Evolutionary conservation across 2,888 invertebrate genomes (phyloP).

Genomic region (Tribolium freemani): DNA sequence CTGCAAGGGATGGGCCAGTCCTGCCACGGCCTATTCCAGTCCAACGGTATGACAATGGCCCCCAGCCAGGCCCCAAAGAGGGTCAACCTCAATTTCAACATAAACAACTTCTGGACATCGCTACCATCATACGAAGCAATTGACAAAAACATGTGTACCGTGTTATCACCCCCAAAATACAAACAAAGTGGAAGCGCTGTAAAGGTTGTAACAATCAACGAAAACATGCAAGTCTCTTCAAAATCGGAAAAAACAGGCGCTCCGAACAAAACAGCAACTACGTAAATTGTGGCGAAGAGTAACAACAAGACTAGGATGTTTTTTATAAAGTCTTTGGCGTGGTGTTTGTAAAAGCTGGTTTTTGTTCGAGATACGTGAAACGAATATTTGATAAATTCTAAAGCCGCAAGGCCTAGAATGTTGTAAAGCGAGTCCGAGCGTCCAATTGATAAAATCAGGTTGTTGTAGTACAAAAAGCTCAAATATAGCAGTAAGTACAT

Average conservation of each 20-base stretch:
- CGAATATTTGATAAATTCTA: constrained; percentile 13
- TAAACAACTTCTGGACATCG: constrained; percentile 72
- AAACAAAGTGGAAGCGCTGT: constrained; percentile 76
- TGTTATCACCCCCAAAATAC: constrained; percentile 73
- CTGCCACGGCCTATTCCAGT: constrained; percentile 94
- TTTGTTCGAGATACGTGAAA: background rate
- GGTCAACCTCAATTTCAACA: constrained; percentile 72
- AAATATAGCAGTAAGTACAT: background rate
- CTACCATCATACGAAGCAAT: constrained; percentile 70
- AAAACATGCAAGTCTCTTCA: constrained; percentile 79
- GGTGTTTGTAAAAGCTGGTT: background rate
- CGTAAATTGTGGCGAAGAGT: constrained; percentile 68
- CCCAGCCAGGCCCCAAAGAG: constrained; percentile 88
- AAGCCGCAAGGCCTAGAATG: background rate
- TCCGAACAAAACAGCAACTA: constrained; percentile 77
- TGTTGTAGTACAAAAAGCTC: constrained; percentile 1
- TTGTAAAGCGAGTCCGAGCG: background rate
- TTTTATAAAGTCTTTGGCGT: constrained; percentile 3
- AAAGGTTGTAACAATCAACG: constrained; percentile 73
- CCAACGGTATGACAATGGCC: constrained; percentile 87
- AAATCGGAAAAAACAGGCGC: constrained; percentile 76
- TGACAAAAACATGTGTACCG: constrained; percentile 72
- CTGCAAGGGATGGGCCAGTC: constrained; percentile 83
- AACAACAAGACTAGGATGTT: background rate
- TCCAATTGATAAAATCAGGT: background rate